Evolutionary conservation across 2,888 invertebrate genomes (phyloP).

Genomic region (Auanema freiburgensis): DNA sequence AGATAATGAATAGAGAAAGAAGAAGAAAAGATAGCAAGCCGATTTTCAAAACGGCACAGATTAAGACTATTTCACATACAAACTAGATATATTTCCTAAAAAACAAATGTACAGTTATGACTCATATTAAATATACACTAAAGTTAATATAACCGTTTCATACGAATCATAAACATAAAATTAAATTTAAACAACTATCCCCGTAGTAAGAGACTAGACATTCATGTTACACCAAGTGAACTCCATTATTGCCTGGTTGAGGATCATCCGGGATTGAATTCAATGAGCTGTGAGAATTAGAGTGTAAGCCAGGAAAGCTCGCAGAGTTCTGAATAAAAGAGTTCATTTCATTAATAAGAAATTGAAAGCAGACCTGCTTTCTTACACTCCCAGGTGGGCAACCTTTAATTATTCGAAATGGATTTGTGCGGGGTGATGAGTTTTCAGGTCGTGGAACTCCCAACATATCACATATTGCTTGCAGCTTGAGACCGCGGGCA

Average conservation of each 20-base stretch:
- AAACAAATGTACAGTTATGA: too few relatives aligned
- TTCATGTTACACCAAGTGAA: slow-evolving; percentile 12
- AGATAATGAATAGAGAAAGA: too few relatives aligned
- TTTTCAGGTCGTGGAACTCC: slow-evolving; percentile 68
- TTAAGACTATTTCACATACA: too few relatives aligned
- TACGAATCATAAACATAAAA: too few relatives aligned
- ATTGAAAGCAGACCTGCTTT: slow-evolving; percentile 29
- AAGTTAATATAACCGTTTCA: too few relatives aligned
- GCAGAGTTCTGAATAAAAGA: not conserved
- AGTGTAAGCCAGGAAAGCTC: not conserved
- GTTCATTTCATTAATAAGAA: not conserved
- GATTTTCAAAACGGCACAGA: too few relatives aligned
- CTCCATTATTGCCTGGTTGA: slow-evolving; percentile 8
- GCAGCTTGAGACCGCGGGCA: slow-evolving; percentile 94
- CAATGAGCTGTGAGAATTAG: slow-evolving; percentile 9
- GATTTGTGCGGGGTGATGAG: slow-evolving; percentile 39
- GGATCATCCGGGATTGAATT: slow-evolving; percentile 25
- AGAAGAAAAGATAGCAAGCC: too few relatives aligned
- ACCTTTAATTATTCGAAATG: slow-evolving; percentile 49
- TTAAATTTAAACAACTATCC: too few relatives aligned
- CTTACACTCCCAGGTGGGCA: slow-evolving; percentile 50
- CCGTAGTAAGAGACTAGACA: too few relatives aligned
- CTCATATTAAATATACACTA: too few relatives aligned
- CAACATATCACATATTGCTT: slow-evolving; percentile 86
- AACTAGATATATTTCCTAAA: too few relatives aligned